Percentiles rank a stretch among this genome's conserved stretches.
These are phyloP conservation scores for Silurus glanis DNA, from an alignment of 2,113 vertebrate species.

Conservation along the genomic window DNA sequence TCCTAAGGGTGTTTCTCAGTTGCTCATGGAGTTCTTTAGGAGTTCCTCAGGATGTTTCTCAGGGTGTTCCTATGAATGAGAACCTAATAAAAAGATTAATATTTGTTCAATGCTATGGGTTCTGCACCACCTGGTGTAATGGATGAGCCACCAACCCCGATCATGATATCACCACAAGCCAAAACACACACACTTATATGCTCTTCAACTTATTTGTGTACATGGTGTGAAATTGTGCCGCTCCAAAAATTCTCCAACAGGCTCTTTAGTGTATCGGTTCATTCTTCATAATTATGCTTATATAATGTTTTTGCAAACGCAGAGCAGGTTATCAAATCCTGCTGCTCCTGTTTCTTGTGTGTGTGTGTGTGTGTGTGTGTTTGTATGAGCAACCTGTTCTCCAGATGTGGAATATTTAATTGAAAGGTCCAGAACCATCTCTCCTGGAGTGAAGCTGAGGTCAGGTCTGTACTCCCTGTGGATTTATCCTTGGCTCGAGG, in stretches of 20 bases:
- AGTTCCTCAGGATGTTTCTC: no score
- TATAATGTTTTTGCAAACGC: not conserved
- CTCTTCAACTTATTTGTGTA: not conserved
- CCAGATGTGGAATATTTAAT: constrained; percentile 35
- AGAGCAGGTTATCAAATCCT: not conserved
- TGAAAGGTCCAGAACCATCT: constrained; percentile 27
- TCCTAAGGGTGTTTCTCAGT: no score
- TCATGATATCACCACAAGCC: no score
- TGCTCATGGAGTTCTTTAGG: no score
- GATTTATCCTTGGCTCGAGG: constrained; percentile 9
- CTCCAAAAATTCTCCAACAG: not conserved
- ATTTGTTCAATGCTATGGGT: no score
- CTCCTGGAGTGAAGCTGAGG: constrained; percentile 6
- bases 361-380: not conserved
- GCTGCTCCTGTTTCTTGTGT: not conserved
- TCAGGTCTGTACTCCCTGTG: not conserved
- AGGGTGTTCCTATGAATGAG: no score
- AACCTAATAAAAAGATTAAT: no score
- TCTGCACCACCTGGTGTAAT: no score
- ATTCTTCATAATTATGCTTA: constrained; percentile 13
- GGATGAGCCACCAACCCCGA: no score
- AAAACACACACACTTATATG: not conserved
- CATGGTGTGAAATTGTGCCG: not conserved
- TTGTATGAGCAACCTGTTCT: constrained; percentile 15
- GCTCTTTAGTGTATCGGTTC: not conserved